Conservation (phyloP, 2,888 invertebrate species). For the Nemoura dubitans region DNA sequence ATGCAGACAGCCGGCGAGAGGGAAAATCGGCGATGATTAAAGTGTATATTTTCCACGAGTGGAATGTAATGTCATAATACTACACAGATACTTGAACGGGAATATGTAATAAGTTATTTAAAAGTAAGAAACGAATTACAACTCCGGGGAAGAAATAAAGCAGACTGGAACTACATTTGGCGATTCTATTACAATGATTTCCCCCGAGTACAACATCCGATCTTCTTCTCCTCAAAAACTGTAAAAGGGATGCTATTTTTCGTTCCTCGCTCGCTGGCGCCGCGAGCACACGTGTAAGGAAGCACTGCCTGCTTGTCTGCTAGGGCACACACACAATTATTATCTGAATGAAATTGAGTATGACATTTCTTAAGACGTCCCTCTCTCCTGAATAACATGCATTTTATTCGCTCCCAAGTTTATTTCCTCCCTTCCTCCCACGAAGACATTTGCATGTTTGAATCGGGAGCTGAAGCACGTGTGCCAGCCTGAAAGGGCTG, state of each 20-base stretch:
- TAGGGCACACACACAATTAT: conserved; percentile 14
- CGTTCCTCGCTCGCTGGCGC: background rate
- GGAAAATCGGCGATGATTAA: background rate
- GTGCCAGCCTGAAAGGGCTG: background rate
- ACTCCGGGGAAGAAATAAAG: conserved; percentile 38
- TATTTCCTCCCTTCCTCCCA: background rate
- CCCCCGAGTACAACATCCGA: conserved; percentile 21
- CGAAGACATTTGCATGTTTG: background rate
- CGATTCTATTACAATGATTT: conserved; percentile 41
- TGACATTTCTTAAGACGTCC: background rate
- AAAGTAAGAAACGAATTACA: conserved; percentile 41
- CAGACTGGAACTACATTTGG: conserved; percentile 40
- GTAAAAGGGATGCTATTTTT: conserved; percentile 19
- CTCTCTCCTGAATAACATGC: background rate
- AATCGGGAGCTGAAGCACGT: background rate
- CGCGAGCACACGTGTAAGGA: background rate
- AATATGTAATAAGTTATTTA: conserved; percentile 41
- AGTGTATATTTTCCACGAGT: background rate
- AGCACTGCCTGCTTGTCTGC: no score
- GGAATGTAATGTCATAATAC: conserved; percentile 29
- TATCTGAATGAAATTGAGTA: conserved; percentile 33
- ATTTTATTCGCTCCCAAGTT: background rate
- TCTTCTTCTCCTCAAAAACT: conserved; percentile 21
- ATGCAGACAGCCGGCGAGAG: background rate
- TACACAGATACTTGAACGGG: conserved; percentile 32